These are phyloP conservation scores for Heliconius sara DNA, from an alignment of 2,888 invertebrate species.

Conservation along the genomic window DNA sequence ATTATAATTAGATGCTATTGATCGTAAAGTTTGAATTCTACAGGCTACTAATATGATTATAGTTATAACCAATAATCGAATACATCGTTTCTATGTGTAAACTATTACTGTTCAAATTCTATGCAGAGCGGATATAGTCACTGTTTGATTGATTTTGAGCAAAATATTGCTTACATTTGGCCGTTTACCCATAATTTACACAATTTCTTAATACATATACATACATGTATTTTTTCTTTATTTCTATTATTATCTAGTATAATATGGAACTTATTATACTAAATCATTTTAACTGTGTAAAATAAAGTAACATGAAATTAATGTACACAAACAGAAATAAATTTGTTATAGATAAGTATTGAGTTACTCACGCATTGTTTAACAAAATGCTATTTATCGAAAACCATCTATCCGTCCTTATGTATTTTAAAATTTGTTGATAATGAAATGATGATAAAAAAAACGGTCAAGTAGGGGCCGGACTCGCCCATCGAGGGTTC, in stretches of 20 bases:
- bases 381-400: not conserved
- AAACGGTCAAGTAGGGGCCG: too few relatives aligned
- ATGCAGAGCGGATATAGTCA: not conserved
- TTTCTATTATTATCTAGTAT: not conserved
- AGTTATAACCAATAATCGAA: not conserved
- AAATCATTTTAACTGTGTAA: not conserved
- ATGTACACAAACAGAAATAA: not conserved
- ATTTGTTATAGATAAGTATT: not conserved
- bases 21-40: slow-evolving; percentile 14
- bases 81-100: not conserved
- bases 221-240: not conserved
- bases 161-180: too few relatives aligned
- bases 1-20: slow-evolving; percentile 35
- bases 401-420: not conserved
- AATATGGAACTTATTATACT: not conserved
- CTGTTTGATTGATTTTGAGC: not conserved
- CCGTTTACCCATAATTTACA: not conserved
- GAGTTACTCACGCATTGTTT: not conserved
- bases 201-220: not conserved
- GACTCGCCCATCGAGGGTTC: too few relatives aligned
- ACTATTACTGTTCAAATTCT: not conserved
- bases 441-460: too few relatives aligned
- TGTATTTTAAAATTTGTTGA: too few relatives aligned
- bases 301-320: not conserved
- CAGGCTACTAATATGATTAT: not conserved